These are phyloP conservation scores for Boloria euphrosyne DNA, from an alignment of 2,888 invertebrate species.

Conservation along the genomic window DNA sequence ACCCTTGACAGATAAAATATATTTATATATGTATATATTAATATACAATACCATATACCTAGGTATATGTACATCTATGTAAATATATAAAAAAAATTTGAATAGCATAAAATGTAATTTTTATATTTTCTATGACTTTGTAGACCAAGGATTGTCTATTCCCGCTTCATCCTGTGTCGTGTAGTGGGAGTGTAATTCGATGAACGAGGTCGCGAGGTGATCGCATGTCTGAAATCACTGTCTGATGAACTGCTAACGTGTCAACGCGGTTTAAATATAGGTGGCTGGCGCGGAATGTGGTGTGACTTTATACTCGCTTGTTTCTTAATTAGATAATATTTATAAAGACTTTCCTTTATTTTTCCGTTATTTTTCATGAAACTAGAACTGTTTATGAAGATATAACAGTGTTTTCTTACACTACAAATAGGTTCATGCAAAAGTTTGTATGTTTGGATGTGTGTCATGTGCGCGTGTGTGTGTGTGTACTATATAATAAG, in stretches of 20 bases:
- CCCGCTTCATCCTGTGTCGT: conserved; percentile 6
- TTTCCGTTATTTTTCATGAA: background rate
- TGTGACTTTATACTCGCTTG: conserved; percentile 1
- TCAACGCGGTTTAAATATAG: conserved; percentile 52
- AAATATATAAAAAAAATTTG: no score
- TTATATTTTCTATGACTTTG: background rate
- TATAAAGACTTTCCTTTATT: background rate
- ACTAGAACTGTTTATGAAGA: no score
- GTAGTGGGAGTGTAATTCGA: conserved; percentile 48
- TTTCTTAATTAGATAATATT: background rate
- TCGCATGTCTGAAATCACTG: conserved; percentile 58
- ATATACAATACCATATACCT: no score
- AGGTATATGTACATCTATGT: no score
- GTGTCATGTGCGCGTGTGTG: no score
- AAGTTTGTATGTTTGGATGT: no score
- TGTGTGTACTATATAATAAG: no score
- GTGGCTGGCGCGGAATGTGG: conserved; percentile 26
- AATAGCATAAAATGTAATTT: background rate
- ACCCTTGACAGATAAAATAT: no score
- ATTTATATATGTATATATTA: no score
- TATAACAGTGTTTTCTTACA: no score
- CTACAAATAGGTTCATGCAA: no score
- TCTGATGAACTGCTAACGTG: conserved; percentile 68
- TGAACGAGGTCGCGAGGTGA: conserved; percentile 59
- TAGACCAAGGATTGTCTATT: background rate